Base-by-base conservation (phyloP, 2,797 vertebrate species). In the Decapterus maruadsi region DNA sequence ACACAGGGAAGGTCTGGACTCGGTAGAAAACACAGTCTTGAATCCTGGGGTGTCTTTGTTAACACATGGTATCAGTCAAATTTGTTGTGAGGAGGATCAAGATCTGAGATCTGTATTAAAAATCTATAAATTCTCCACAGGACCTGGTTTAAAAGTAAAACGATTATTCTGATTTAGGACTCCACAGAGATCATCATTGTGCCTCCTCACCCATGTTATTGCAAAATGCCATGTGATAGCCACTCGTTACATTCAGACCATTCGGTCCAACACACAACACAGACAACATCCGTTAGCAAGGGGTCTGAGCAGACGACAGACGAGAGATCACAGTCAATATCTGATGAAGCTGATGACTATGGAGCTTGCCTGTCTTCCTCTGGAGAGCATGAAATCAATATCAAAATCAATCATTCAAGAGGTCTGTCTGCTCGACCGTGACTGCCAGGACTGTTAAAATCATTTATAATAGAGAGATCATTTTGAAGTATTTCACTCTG, bases 81-180 rank as follows among this genome's bases (percentile, higher is more conserved):
- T 57, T 20, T 48, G 36, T 43, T 71, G 36, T 38, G 42, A 14
- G 50, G 55, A 62, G 26, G 51, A 69, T 63, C 56, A 46, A 60
- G 36, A 38, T 59, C 16, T 43, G 13, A 48, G 19, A 48, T 48
- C 45, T 46, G 2, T 46, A 7, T 19, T 19, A 34, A 26, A 71
- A 76, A 68, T 85, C 54, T 53, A 51, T 71, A 46, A 54, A 78
- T 57, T 66, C 55, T 46, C n/a, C 51, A 31, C 8, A 64, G 34
- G 12, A 58, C 3, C 2, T 14, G 5, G 34, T 22, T 45, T 14
- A 64, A 56, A 22, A 38, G 19, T 50, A 56, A n/a, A 61, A 38
- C 40, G 29, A 46, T 55, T 62, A 2, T 42, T 34, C 36, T 45
- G 59, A 56, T 45, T 57, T 14, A 59, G 29, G 31, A 48, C 0